These are phyloP conservation scores for Radopholus similis DNA, from an alignment of 1,140 invertebrate genomes.

Conservation along the genomic window DNA sequence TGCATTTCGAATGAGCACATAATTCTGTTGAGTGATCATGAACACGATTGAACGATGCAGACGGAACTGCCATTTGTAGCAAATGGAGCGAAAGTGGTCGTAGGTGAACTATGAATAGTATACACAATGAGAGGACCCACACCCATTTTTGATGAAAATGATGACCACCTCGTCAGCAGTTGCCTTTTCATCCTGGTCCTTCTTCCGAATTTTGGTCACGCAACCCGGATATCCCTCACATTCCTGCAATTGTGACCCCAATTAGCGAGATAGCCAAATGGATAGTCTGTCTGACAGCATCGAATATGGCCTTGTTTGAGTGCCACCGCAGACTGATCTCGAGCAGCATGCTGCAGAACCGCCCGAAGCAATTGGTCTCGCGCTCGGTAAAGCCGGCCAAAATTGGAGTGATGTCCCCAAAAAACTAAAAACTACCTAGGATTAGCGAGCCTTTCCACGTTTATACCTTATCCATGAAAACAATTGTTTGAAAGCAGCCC, in stretches of 20 bases:
- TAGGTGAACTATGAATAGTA: conserved; percentile 28
- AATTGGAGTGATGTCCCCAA: conserved; percentile 96
- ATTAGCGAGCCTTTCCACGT: neutral
- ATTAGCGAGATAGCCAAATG: conserved; percentile 4
- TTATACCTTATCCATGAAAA: conserved; percentile 89
- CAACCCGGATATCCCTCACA: conserved; percentile 31
- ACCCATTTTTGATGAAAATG: neutral
- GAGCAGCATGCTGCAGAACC: conserved; percentile 84
- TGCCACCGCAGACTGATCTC: conserved; percentile 96
- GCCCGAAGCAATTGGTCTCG: conserved; percentile 90
- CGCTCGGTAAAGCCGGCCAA: conserved; percentile 95
- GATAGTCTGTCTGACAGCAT: conserved; percentile 66
- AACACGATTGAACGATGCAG: conserved; percentile 16
- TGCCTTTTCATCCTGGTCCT: conserved; percentile 26
- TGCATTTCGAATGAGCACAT: conserved; percentile 34
- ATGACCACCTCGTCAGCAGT: conserved; percentile 16
- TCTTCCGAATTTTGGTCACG: conserved; percentile 37
- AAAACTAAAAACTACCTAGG: conserved; percentile 70
- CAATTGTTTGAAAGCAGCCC: conserved; percentile 90
- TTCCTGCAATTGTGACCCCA: conserved; percentile 20
- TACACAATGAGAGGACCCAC: too few relatives aligned
- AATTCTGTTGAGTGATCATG: conserved; percentile 19
- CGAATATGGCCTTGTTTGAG: conserved; percentile 78
- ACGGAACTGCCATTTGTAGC: conserved; percentile 46
- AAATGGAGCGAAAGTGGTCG: conserved; percentile 38